phyloP scores from a whole-genome alignment of 2,113 vertebrate species.

The Podilymbus podiceps region DNA sequence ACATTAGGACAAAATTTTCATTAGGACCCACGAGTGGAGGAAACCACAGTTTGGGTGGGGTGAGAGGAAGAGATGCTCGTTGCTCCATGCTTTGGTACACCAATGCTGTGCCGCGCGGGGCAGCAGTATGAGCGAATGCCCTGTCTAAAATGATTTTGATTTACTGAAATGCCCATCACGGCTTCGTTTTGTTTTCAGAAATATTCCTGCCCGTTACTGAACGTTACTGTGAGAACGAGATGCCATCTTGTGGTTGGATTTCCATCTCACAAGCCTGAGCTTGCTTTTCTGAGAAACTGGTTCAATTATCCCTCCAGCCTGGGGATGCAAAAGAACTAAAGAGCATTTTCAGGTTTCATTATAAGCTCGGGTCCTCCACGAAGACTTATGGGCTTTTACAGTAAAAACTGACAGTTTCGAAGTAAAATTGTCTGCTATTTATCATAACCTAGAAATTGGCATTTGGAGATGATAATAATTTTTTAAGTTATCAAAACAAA shows the following conservation, averaged over 20 bases:
- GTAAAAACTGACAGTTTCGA: neutral
- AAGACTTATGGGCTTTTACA: neutral
- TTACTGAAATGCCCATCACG: neutral
- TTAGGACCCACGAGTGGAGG: neutral
- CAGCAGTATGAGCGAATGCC: neutral
- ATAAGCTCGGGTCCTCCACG: neutral
- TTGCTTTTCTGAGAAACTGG: neutral
- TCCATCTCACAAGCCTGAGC: neutral
- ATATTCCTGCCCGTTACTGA: neutral
- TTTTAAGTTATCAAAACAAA: neutral
- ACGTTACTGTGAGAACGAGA: conserved; percentile 24
- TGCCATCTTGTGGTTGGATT: conserved; percentile 63
- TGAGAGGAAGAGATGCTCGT: neutral
- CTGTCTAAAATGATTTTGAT: neutral
- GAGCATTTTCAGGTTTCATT: neutral
- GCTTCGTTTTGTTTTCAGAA: neutral
- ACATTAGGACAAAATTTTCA: neutral
- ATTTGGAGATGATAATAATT: neutral
- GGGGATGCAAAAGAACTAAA: neutral
- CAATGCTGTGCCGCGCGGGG: neutral
- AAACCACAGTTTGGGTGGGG: neutral
- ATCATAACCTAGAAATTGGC: neutral
- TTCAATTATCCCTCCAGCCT: neutral
- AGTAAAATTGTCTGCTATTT: neutral
- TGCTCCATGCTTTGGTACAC: neutral